A percentile compares a stretch with the other conserved stretches of the same genome.
These are phyloP conservation scores for Lissonota sp. DNA, from an alignment of 2,888 invertebrate species.

Conservation along the genomic window DNA sequence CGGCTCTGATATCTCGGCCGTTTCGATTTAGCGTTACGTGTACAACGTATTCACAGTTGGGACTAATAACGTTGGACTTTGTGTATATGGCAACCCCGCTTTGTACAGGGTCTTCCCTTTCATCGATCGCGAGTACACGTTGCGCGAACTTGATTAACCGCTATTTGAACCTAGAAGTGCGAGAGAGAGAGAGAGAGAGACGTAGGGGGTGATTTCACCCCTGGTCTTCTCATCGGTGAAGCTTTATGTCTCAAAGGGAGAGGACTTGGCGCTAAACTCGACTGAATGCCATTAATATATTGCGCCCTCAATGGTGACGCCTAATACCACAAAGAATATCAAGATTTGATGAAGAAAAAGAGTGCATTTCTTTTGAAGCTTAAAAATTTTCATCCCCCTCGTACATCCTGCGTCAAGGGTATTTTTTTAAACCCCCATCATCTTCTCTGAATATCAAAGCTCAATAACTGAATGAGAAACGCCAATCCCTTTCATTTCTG, in stretches of 20 bases:
- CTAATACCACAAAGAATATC: too few relatives aligned
- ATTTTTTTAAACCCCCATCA: conserved; percentile 21
- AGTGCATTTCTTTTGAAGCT: too few relatives aligned
- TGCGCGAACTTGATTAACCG: conserved; percentile 54
- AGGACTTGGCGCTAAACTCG: conserved; percentile 39
- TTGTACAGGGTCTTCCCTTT: conserved; percentile 53
- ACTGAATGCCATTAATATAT: conserved; percentile 51
- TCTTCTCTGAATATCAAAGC: too few relatives aligned
- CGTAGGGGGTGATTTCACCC: background rate
- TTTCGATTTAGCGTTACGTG: background rate
- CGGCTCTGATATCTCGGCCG: too few relatives aligned
- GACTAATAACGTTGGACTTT: conserved; percentile 35
- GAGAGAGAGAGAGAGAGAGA: too few relatives aligned
- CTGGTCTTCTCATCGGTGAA: conserved; percentile 7
- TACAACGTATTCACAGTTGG: conserved; percentile 34
- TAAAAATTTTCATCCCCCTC: conserved; percentile 2
- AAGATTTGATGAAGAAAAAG: too few relatives aligned
- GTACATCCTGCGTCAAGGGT: background rate
- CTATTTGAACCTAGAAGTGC: conserved; percentile 28
- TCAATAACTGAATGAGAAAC: background rate
- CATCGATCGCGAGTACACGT: conserved; percentile 40
- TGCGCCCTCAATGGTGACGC: conserved; percentile 8
- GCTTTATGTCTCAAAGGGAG: conserved; percentile 54
- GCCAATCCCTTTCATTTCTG: background rate
- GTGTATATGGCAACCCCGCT: conserved; percentile 10